Conservation (phyloP, 2,888 invertebrate genomes). For the Bellardia pandia region DNA sequence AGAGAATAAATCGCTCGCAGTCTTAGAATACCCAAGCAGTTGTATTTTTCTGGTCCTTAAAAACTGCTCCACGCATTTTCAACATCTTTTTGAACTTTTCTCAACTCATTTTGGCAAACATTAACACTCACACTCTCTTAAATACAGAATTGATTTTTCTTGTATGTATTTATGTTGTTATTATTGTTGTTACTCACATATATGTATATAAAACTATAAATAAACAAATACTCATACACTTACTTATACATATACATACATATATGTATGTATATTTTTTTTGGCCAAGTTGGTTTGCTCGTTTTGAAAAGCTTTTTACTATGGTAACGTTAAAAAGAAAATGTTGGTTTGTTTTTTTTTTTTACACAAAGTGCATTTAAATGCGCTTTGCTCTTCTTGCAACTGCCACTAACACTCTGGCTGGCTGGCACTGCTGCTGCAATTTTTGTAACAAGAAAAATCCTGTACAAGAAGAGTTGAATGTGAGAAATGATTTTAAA, state of each 20-base stretch:
- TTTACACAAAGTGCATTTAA: conserved; percentile 62
- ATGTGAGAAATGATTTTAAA: conserved; percentile 69
- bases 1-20: too few species aligned
- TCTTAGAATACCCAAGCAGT: too few species aligned
- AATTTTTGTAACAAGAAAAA: background rate
- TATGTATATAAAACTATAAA: background rate
- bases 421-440: conserved; percentile 11
- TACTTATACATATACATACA: background rate
- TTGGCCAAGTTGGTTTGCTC: conserved; percentile 63
- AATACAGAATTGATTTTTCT: conserved; percentile 53
- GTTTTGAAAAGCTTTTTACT: conserved; percentile 59
- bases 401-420: background rate
- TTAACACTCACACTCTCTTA: conserved; percentile 19
- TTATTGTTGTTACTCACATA: conserved; percentile 2
- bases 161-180: conserved; percentile 27
- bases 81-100: conserved; percentile 25
- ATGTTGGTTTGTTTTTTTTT: conserved; percentile 25
- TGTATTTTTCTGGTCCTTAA: background rate
- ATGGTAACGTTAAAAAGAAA: conserved; percentile 54
- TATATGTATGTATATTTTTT: conserved; percentile 8
- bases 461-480: conserved; percentile 33
- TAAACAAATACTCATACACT: too few species aligned
- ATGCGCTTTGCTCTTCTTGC: conserved; percentile 53
- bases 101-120: conserved; percentile 23
- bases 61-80: background rate